These are phyloP conservation scores for Nothoprocta pentlandii DNA, from an alignment of 2,113 vertebrate species.

Conservation along the genomic window DNA sequence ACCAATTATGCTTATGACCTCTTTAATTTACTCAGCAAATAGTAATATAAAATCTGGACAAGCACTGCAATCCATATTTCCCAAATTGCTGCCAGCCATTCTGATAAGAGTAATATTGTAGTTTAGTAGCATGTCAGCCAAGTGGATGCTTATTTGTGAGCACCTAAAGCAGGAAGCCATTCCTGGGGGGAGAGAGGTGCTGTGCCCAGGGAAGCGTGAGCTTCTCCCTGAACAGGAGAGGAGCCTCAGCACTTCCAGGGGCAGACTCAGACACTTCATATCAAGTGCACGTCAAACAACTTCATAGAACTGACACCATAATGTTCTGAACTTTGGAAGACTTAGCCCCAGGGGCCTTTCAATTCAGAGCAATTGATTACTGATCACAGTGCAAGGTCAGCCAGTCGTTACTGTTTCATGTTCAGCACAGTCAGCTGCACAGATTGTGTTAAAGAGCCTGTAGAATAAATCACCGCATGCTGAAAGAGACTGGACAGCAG, in stretches of 20 bases:
- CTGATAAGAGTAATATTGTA: not conserved
- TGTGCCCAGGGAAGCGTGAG: not conserved
- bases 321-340: not conserved
- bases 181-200: not conserved
- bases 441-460: not conserved
- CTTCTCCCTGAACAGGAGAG: not conserved
- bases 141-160: not conserved
- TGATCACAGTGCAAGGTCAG: not conserved
- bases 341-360: slow-evolving; percentile 7
- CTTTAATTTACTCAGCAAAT: not conserved
- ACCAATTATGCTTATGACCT: not conserved
- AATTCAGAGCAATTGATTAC: not conserved
- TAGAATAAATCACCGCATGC: not conserved
- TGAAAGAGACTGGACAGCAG: not conserved
- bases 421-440: not conserved
- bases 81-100: not conserved
- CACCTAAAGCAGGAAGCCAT: not conserved
- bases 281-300: not conserved
- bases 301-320: not conserved
- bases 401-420: not conserved
- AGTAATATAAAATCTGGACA: not conserved
- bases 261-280: slow-evolving; percentile 12
- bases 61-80: not conserved
- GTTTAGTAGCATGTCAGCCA: not conserved
- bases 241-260: not conserved